These are phyloP conservation scores for Bimastos eiseni DNA, from an alignment of 2,888 invertebrate genomes.

Conservation along the genomic window DNA sequence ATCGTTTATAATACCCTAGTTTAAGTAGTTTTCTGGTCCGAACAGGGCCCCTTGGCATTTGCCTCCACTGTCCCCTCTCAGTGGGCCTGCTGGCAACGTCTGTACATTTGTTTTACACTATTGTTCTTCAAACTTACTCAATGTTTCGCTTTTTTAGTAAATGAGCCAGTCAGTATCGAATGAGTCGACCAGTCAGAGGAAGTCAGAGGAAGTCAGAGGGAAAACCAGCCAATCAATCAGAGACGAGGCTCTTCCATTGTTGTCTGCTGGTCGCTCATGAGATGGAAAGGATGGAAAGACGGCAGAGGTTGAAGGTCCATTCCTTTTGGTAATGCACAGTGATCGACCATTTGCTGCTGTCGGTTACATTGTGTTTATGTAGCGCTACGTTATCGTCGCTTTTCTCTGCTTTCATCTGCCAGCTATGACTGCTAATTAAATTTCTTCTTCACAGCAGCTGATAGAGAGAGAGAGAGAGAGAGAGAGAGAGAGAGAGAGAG, in stretches of 20 bases:
- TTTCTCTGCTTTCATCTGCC: background rate
- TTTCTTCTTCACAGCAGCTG: background rate
- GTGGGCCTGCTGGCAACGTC: too few relatives aligned
- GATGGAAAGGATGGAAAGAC: too few relatives aligned
- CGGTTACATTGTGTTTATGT: background rate
- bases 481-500: background rate
- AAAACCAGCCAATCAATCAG: conserved; percentile 5
- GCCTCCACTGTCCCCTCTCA: too few relatives aligned
- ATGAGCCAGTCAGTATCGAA: conserved; percentile 13
- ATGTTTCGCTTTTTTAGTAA: background rate
- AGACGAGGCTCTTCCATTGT: background rate
- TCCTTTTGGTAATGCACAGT: background rate
- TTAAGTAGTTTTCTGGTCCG: too few relatives aligned
- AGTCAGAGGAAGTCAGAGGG: background rate
- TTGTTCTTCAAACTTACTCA: background rate
- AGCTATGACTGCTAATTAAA: background rate
- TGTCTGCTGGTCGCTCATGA: background rate
- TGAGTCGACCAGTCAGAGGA: background rate
- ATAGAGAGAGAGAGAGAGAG: background rate
- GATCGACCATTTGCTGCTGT: background rate
- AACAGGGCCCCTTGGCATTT: too few relatives aligned
- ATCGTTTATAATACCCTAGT: too few relatives aligned
- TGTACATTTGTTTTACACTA: too few relatives aligned
- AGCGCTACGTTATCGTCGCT: background rate
- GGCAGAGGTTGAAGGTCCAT: background rate